Evolutionary conservation across 2,888 invertebrate genomes (phyloP), one percentile per base, ranked within the genome.

Genomic region (Galerucella calmariensis): DNA sequence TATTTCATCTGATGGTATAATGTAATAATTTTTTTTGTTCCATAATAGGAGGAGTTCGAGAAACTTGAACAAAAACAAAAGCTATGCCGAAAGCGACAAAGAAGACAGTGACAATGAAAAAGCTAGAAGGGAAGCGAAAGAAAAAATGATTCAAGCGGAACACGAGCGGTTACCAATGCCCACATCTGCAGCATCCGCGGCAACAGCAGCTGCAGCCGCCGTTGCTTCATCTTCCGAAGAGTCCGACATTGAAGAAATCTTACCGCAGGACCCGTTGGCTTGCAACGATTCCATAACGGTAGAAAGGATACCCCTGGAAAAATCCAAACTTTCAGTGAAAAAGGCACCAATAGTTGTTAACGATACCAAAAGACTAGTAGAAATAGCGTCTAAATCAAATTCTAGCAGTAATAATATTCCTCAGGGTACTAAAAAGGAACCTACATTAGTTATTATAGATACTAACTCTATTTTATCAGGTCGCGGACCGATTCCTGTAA

Each of bases 401-500:
- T 44, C 46, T 65, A 65, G 46, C 46, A 65, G 63, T 65, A 62
- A 16, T 35, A 62, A 41, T 62, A 35, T 86, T 82, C 79, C 81
- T 69, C 84, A 83, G 70, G 83, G 89, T 67, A 56, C 56, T 56
- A 90, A 93, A 84, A 92, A 94, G 82, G 92, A 95, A 85, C 92
- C 93, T 0, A 93, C 93, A 9, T 88, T 94, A 79, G 94, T 94
- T 48, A 94, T 95, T 67, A 94, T 95, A 79, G 94, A 95, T 83
- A 93, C 94, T 12, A 93, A 94, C 87, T 91, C 94, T 16, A 91
- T 92, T 82, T 86, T 92, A 73, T 90, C 92, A 73, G 92, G 91
- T 24, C 91, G 92, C 80, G 91, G 91, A 14, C 89, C 90, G 20
- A 85, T 91, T 61, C 90, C 91, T 51, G 85, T 84, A 20, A 79